A percentile compares a stretch with the other conserved stretches of the same genome.
phyloP scores from a whole-genome alignment of 2,888 invertebrate genomes.

The Aromia moschata region DNA sequence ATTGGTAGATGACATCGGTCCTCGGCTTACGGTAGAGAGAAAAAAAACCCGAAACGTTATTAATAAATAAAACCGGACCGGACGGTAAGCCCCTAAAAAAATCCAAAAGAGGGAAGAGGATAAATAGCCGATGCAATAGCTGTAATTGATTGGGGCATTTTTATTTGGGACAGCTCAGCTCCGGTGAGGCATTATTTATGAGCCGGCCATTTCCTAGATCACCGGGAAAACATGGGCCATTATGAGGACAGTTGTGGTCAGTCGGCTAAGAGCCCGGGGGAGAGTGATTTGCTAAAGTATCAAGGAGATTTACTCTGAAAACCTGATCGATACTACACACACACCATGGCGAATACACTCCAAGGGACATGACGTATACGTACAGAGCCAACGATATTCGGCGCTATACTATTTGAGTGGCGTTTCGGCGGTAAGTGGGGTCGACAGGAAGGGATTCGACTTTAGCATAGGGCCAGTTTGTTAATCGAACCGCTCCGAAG shows the following conservation, averaged over 20 bases:
- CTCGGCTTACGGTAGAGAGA: neutral
- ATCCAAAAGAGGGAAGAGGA: constrained; percentile 36
- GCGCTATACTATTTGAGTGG: constrained; percentile 12
- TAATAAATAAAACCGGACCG: constrained; percentile 8
- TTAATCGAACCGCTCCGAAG: constrained; percentile 54
- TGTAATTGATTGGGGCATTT: constrained; percentile 60
- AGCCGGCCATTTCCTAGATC: constrained; percentile 58
- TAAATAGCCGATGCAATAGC: constrained; percentile 43
- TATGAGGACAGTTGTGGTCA: constrained; percentile 56
- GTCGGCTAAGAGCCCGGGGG: constrained; percentile 49
- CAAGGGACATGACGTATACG: constrained; percentile 17
- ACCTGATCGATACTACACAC: constrained; percentile 37
- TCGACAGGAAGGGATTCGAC: constrained; percentile 43
- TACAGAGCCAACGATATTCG: constrained; percentile 19
- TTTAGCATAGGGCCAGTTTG: constrained; percentile 44
- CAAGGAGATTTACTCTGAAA: constrained; percentile 47
- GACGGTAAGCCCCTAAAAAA: constrained; percentile 17
- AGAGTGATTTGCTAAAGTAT: constrained; percentile 52
- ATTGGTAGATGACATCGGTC: neutral
- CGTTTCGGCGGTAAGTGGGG: constrained; percentile 22
- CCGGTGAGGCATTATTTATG: constrained; percentile 58
- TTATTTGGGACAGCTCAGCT: constrained; percentile 48
- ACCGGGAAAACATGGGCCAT: constrained; percentile 56
- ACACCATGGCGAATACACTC: constrained; percentile 17
- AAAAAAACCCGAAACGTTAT: constrained; percentile 2